Percentiles rank a stretch among this genome's conserved stretches.
Evolutionary conservation across 35 echinoderm and acorn worm species (phyloP).

Genomic region (Patiria miniata): DNA sequence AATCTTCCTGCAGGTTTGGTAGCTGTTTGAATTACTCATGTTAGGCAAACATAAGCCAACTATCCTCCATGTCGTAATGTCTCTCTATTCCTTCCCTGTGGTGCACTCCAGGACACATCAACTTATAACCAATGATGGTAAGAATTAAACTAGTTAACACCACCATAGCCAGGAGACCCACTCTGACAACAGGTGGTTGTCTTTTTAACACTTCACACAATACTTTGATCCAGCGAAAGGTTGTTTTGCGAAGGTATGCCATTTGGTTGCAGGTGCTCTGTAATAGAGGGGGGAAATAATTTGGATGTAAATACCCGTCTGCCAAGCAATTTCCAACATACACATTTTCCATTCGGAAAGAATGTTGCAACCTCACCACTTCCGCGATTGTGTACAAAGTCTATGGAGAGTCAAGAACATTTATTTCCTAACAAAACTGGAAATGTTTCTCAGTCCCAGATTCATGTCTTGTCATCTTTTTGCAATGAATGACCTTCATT

Average conservation of each 20-base stretch:
- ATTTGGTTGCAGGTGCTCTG: neutral
- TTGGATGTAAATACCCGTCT: too few relatives aligned
- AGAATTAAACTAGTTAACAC: neutral
- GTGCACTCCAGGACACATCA: neutral
- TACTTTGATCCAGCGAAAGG: neutral
- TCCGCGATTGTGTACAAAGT: too few relatives aligned
- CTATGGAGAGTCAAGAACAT: too few relatives aligned
- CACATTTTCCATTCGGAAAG: too few relatives aligned
- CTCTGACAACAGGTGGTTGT: neutral
- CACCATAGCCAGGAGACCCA: neutral
- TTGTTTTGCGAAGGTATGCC: neutral
- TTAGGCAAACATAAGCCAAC: conserved; percentile 1
- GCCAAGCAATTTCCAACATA: too few relatives aligned
- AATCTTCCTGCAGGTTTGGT: too few relatives aligned
- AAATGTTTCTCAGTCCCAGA: too few relatives aligned
- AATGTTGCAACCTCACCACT: too few relatives aligned
- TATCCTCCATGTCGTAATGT: neutral
- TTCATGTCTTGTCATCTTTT: too few relatives aligned
- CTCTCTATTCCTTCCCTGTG: neutral
- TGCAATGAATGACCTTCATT: too few relatives aligned
- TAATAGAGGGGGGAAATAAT: neutral
- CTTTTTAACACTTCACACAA: neutral
- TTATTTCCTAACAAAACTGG: too few relatives aligned
- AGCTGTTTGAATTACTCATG: too few relatives aligned
- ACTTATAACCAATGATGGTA: neutral